Evolutionary conservation across 2,888 invertebrate species (phyloP).

Genomic region (Drosophila anomelani): DNA sequence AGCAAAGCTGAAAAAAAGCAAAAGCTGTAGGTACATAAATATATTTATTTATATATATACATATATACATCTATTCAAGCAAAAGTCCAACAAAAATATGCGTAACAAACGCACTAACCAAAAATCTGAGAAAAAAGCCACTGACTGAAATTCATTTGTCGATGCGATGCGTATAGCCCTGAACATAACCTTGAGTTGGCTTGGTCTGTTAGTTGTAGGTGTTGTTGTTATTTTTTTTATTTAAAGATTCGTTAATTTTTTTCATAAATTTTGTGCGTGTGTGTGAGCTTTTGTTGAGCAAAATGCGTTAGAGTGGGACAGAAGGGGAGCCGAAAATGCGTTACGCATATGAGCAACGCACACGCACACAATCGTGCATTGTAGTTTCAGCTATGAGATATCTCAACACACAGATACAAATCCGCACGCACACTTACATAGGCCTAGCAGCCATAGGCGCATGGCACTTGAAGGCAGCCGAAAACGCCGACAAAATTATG

Average conservation of each 20-base stretch:
- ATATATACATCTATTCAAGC: constrained; percentile 5
- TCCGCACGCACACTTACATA: neutral
- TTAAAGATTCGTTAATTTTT: constrained; percentile 74
- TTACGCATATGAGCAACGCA: constrained; percentile 66
- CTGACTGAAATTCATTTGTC: constrained; percentile 52
- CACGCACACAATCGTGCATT: constrained; percentile 19
- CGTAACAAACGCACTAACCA: constrained; percentile 63
- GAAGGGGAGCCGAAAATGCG: constrained; percentile 61
- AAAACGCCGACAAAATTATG: constrained; percentile 45
- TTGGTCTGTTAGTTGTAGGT: constrained; percentile 33
- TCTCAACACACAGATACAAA: constrained; percentile 11
- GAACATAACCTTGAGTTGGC: constrained; percentile 83
- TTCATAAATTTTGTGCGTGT: constrained; percentile 53
- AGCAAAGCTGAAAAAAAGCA: constrained; percentile 26
- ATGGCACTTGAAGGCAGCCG: constrained; percentile 53
- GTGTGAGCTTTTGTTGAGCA: constrained; percentile 50
- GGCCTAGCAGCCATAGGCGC: constrained; percentile 55
- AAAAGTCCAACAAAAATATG: constrained; percentile 51
- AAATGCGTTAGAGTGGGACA: constrained; percentile 69
- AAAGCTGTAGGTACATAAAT: neutral
- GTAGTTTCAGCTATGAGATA: constrained; percentile 29
- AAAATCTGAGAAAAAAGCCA: constrained; percentile 42
- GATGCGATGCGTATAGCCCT: constrained; percentile 80
- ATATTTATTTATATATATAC: neutral
- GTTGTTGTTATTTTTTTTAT: constrained; percentile 55